Conservation (phyloP, 2,113 vertebrate species). For the Callithrix jacchus region DNA sequence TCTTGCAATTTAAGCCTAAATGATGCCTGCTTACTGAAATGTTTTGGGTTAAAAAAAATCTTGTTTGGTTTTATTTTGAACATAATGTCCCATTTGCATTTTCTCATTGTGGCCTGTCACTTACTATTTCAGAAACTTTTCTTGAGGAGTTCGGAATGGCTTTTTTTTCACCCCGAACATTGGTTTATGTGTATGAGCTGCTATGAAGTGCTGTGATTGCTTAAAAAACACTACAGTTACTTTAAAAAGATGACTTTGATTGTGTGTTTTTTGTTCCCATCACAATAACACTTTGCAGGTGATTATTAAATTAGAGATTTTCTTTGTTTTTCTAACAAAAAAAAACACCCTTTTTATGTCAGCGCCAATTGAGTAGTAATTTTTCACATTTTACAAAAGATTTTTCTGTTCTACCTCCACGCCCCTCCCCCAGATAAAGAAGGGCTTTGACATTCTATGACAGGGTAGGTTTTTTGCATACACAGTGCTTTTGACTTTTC, state of each 20-base stretch:
- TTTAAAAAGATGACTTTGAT: constrained; percentile 91
- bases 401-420: constrained; percentile 89
- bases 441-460: constrained; percentile 95
- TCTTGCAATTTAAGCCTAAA: constrained; percentile 1
- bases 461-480: constrained; percentile 93
- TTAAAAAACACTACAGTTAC: constrained; percentile 85
- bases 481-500: constrained; percentile 94
- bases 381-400: constrained; percentile 91
- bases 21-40: not conserved
- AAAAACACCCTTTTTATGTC: constrained; percentile 92
- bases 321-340: constrained; percentile 95
- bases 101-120: constrained; percentile 77
- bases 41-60: constrained; percentile 62
- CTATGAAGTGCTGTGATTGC: constrained; percentile 78
- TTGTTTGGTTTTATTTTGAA: constrained; percentile 76
- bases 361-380: constrained; percentile 95
- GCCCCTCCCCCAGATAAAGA: constrained; percentile 88
- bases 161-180: constrained; percentile 74
- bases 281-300: constrained; percentile 96
- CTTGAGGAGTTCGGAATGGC: constrained; percentile 78
- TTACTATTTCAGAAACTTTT: constrained; percentile 81
- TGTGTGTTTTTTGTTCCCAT: constrained; percentile 92
- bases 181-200: constrained; percentile 78
- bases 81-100: constrained; percentile 66
- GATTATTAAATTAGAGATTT: constrained; percentile 99